Evolutionary conservation across 2,888 invertebrate species (phyloP).

Genomic region (Drosophila aldrichi): DNA sequence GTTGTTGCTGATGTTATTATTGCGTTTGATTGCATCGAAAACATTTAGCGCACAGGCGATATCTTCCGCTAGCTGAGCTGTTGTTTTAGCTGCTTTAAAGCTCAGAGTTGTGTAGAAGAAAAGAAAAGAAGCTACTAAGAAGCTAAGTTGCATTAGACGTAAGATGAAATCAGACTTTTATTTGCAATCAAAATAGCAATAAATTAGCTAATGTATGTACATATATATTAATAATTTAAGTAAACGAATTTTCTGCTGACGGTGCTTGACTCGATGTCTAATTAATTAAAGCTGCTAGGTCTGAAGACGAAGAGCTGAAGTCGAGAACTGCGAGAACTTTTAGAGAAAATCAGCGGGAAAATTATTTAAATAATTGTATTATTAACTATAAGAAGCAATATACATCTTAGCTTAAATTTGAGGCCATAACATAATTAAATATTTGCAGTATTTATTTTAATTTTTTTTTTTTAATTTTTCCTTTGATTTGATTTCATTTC

Average conservation of each 20-base stretch:
- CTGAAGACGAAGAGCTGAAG: no score
- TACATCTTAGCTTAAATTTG: no score
- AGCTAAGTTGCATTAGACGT: no score
- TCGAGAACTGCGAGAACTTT: no score
- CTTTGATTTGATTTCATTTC: no score
- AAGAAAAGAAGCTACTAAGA: neutral
- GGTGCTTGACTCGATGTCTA: neutral
- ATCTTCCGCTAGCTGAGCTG: constrained; percentile 41
- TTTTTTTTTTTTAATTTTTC: no score
- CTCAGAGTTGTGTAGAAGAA: neutral
- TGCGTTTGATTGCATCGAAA: constrained; percentile 33
- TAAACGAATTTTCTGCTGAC: neutral
- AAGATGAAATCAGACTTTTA: neutral
- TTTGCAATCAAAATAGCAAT: neutral
- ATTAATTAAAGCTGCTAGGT: no score
- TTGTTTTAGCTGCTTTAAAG: neutral
- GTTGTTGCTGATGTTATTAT: constrained; percentile 18
- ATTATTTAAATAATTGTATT: no score
- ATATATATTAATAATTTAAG: neutral
- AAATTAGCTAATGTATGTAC: neutral
- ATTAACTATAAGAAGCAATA: no score
- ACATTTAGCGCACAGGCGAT: constrained; percentile 45
- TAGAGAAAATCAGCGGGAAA: no score
- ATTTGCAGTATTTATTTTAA: no score
- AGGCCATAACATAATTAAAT: no score